Evolutionary conservation across 92 coral and sea anemone genomes (phyloP).

Genomic region (Pocillopora meandrina): DNA sequence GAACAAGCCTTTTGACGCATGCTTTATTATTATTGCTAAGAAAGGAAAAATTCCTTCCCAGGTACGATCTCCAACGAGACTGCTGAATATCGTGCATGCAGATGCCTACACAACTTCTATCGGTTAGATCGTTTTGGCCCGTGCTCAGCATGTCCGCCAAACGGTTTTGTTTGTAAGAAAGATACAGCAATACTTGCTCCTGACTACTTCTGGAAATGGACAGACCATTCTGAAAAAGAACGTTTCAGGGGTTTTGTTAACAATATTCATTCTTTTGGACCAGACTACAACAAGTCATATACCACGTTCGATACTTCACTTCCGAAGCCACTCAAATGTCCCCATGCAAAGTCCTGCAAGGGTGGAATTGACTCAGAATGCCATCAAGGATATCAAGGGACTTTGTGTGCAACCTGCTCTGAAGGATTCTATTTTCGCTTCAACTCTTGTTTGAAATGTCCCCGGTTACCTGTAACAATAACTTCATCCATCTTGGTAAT

Average conservation of each 20-base stretch:
- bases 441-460: constrained; percentile 41
- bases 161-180: constrained; percentile 34
- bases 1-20: too few species aligned
- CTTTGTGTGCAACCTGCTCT: neutral
- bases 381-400: neutral
- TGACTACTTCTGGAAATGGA: constrained; percentile 52
- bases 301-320: too few species aligned
- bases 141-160: constrained; percentile 25
- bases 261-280: neutral
- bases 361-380: too few species aligned
- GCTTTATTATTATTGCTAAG: too few species aligned
- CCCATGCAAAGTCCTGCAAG: neutral
- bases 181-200: constrained; percentile 45
- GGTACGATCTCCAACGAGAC: constrained; percentile 12
- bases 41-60: neutral
- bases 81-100: constrained; percentile 54
- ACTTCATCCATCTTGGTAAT: neutral
- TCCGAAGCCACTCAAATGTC: too few species aligned
- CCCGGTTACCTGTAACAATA: neutral
- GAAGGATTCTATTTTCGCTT: constrained; percentile 34
- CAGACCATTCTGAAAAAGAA: constrained; percentile 4
- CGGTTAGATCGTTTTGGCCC: constrained; percentile 30
- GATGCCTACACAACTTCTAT: constrained; percentile 17
- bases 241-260: neutral
- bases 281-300: too few species aligned